Conservation (phyloP, 2,888 invertebrate species). For the Tetramorium bicarinatum region DNA sequence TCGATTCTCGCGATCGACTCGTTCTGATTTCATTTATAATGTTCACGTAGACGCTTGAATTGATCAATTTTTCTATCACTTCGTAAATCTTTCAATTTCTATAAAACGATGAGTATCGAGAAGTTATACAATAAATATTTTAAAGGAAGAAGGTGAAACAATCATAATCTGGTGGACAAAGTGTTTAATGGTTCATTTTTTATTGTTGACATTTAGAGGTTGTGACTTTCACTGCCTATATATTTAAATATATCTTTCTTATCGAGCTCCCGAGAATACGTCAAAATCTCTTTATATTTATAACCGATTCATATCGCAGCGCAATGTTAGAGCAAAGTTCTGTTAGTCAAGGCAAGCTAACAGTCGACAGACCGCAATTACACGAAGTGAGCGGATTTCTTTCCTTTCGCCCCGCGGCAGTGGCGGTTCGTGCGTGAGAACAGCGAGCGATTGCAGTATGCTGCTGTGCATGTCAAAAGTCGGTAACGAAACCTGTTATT, state of each 20-base stretch:
- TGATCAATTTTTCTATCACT: constrained; percentile 1
- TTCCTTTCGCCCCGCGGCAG: constrained; percentile 65
- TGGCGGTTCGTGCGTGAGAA: constrained; percentile 70
- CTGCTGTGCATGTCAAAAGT: constrained; percentile 51
- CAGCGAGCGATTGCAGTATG: constrained; percentile 63
- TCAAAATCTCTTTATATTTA: background rate
- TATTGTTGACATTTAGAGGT: background rate
- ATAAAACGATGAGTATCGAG: background rate
- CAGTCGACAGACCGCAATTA: constrained; percentile 64
- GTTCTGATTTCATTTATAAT: constrained; percentile 22
- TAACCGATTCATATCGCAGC: background rate
- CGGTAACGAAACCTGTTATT: constrained; percentile 48
- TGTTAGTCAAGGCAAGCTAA: constrained; percentile 55
- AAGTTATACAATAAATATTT: background rate
- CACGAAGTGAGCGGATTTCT: constrained; percentile 70
- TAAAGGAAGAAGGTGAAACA: background rate
- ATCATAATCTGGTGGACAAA: background rate
- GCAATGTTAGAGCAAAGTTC: constrained; percentile 43
- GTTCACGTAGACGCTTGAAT: background rate
- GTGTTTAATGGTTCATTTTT: background rate
- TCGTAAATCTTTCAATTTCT: background rate
- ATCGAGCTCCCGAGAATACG: background rate
- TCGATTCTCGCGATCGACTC: constrained; percentile 36
- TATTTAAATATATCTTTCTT: background rate
- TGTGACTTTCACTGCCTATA: background rate